A percentile compares a stretch with the other conserved stretches of the same genome.
Conservation (phyloP, 2,797 vertebrate species). For the Miichthys miiuy region DNA sequence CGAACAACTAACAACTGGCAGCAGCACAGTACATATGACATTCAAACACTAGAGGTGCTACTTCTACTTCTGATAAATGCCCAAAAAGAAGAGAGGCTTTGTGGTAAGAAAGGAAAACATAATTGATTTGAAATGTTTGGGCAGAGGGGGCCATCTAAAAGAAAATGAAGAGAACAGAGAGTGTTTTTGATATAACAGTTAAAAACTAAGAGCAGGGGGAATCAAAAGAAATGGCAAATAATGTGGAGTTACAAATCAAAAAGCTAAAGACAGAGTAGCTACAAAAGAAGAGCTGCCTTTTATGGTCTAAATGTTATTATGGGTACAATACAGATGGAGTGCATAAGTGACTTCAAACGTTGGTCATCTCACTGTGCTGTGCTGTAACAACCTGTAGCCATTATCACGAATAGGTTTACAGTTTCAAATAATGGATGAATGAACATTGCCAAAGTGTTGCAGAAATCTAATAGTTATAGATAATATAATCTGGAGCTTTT, state of each 20-base stretch:
- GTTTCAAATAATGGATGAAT: neutral
- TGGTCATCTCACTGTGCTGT: neutral
- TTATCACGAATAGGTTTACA: neutral
- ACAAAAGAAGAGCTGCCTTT: conserved; percentile 1
- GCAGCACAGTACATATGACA: neutral
- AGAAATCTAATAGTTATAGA: neutral
- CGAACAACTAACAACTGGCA: conserved; percentile 16
- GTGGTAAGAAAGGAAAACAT: conserved; percentile 15
- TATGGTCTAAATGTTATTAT: conserved; percentile 12
- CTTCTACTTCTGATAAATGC: conserved; percentile 27
- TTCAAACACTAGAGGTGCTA: conserved; percentile 5
- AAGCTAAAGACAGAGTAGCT: neutral
- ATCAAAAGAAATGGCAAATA: conserved; percentile 35
- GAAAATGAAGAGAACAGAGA: conserved; percentile 14
- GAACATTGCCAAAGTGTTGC: neutral
- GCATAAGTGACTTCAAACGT: conserved; percentile 6
- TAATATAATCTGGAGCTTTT: neutral
- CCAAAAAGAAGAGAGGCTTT: conserved; percentile 23
- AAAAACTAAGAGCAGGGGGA: neutral
- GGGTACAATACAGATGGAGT: neutral
- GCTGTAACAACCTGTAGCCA: neutral
- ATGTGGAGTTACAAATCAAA: conserved; percentile 20
- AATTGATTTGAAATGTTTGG: conserved; percentile 24
- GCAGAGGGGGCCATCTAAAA: conserved; percentile 6
- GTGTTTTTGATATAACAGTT: conserved; percentile 4